phyloP scores from a whole-genome alignment of 2,888 invertebrate species.

The Biston stratarius region DNA sequence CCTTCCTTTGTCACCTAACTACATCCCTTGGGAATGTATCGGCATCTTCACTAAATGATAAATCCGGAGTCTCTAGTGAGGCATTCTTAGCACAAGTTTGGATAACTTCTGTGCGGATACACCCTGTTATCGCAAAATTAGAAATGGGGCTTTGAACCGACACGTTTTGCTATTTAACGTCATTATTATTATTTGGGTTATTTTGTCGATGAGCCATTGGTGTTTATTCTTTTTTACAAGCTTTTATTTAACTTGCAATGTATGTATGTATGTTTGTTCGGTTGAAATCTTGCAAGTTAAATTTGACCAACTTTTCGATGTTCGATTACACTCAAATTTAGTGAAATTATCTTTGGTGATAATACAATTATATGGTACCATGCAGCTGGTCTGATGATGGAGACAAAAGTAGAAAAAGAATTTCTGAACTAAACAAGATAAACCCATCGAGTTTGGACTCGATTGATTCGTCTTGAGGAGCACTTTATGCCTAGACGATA shows the following conservation, averaged over 20 bases:
- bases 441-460: no score
- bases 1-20: background rate
- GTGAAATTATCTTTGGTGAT: no score
- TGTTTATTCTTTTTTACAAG: background rate
- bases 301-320: no score
- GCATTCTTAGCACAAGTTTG: slow-evolving; percentile 13
- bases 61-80: slow-evolving; percentile 20
- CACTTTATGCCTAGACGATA: no score
- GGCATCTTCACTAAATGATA: slow-evolving; percentile 22
- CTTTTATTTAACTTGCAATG: background rate
- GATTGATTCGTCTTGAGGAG: no score
- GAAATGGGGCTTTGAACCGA: background rate
- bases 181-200: background rate
- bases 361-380: no score
- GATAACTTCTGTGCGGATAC: slow-evolving; percentile 24
- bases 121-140: slow-evolving; percentile 14
- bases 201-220: background rate
- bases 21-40: slow-evolving; percentile 1
- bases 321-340: no score
- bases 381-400: no score
- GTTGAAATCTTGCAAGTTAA: no score
- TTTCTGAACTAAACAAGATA: no score
- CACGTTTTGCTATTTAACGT: background rate
- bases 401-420: no score
- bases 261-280: background rate